Conservation (phyloP, 2,797 vertebrate species). For the Fundulus diaphanus region DNA sequence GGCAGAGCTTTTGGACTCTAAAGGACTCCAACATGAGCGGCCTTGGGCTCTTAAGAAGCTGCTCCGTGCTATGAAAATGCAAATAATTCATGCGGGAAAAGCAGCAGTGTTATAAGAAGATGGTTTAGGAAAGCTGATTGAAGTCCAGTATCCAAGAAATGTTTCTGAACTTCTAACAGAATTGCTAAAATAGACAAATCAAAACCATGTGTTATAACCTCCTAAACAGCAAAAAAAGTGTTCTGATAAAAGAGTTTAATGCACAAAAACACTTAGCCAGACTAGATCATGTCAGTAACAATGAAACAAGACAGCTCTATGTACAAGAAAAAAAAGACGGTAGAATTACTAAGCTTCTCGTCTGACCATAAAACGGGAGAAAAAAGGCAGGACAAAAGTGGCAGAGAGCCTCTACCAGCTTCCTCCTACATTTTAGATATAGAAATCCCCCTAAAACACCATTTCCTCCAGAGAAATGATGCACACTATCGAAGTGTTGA, state of each 20-base stretch:
- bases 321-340: too few species aligned
- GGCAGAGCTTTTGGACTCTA: not conserved
- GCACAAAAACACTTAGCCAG: too few species aligned
- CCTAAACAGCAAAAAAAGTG: too few species aligned
- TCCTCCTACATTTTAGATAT: too few species aligned
- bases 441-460: not conserved
- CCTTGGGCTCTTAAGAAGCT: not conserved
- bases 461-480: not conserved
- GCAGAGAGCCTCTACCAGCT: too few species aligned
- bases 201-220: conserved; percentile 9
- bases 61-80: not conserved
- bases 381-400: too few species aligned
- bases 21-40: not conserved
- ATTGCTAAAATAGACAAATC: conserved; percentile 3
- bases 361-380: too few species aligned
- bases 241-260: too few species aligned
- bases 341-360: too few species aligned
- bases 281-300: too few species aligned
- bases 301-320: too few species aligned
- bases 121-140: not conserved
- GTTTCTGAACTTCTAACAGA: not conserved
- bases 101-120: not conserved
- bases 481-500: not conserved
- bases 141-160: not conserved
- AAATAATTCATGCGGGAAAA: conserved; percentile 5